These are phyloP conservation scores for Cynaeus angustus DNA, from an alignment of 2,888 invertebrate species.

Conservation along the genomic window DNA sequence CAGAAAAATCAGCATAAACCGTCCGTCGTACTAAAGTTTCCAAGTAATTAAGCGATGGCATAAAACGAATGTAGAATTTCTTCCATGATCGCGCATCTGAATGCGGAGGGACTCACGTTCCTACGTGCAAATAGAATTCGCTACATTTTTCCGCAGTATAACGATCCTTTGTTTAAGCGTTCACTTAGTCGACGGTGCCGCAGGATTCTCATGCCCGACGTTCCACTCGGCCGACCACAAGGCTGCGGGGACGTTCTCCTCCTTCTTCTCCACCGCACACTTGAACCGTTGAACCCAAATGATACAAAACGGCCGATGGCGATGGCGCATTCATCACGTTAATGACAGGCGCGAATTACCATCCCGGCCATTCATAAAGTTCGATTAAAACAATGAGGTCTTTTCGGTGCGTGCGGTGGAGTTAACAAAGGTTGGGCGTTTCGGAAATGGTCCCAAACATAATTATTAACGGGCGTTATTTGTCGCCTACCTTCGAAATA, in stretches of 20 bases:
- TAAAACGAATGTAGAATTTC: slow-evolving; percentile 17
- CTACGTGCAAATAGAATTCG: slow-evolving; percentile 46
- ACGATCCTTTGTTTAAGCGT: slow-evolving; percentile 53
- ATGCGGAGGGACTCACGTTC: slow-evolving; percentile 28
- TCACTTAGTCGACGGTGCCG: slow-evolving; percentile 47
- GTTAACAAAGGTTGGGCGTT: slow-evolving; percentile 16
- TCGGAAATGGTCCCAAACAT: not conserved
- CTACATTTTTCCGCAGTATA: slow-evolving; percentile 47
- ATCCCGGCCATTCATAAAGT: slow-evolving; percentile 22
- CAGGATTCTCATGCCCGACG: slow-evolving; percentile 54
- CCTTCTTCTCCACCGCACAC: slow-evolving; percentile 33
- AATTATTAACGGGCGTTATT: slow-evolving; percentile 13
- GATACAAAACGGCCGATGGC: slow-evolving; percentile 22
- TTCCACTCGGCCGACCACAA: slow-evolving; percentile 52
- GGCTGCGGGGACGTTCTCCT: slow-evolving; percentile 48
- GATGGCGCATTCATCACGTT: slow-evolving; percentile 21
- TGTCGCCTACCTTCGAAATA: slow-evolving; percentile 27
- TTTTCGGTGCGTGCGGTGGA: not conserved
- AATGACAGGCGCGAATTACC: slow-evolving; percentile 28
- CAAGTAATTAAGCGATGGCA: slow-evolving; percentile 28
- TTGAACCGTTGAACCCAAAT: slow-evolving; percentile 45
- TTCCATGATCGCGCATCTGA: slow-evolving; percentile 18
- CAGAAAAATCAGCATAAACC: slow-evolving; percentile 7
- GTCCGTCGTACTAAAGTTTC: not conserved
- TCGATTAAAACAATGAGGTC: slow-evolving; percentile 14